These are phyloP conservation scores for Bos indicus DNA, from an alignment of 2,113 vertebrate species.

Conservation along the genomic window DNA sequence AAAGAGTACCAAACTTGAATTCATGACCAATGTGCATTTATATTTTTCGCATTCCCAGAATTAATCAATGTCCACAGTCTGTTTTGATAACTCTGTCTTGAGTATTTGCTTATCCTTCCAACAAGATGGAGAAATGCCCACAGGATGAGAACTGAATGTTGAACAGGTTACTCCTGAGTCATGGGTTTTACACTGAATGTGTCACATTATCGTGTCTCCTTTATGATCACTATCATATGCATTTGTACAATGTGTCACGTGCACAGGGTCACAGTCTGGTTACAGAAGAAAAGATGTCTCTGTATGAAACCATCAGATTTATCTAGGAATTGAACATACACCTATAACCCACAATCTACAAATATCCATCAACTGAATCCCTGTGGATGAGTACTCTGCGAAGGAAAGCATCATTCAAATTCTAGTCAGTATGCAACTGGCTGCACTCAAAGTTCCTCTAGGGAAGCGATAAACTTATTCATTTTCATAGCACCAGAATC, in stretches of 20 bases:
- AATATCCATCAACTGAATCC: not conserved
- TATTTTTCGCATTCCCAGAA: not conserved
- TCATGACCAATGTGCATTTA: not conserved
- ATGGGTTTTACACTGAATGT: not conserved
- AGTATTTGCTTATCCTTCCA: not conserved
- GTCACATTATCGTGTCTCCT: not conserved
- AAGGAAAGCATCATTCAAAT: slow-evolving; percentile 28
- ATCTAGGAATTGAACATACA: slow-evolving; percentile 4
- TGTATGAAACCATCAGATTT: not conserved
- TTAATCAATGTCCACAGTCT: slow-evolving; percentile 18
- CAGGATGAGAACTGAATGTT: not conserved
- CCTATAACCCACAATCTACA: not conserved
- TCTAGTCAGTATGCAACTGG: not conserved
- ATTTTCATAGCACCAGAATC: not conserved
- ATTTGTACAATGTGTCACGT: not conserved
- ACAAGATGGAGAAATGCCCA: not conserved
- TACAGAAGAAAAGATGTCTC: not conserved
- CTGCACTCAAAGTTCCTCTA: not conserved
- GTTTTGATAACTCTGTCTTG: not conserved
- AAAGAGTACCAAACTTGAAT: not conserved
- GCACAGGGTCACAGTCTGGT: not conserved
- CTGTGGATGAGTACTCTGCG: not conserved
- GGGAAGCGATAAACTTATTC: not conserved
- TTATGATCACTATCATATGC: not conserved
- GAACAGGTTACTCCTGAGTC: not conserved